phyloP scores from a whole-genome alignment of 2,888 invertebrate genomes.

The Schizotus pectinicornis region DNA sequence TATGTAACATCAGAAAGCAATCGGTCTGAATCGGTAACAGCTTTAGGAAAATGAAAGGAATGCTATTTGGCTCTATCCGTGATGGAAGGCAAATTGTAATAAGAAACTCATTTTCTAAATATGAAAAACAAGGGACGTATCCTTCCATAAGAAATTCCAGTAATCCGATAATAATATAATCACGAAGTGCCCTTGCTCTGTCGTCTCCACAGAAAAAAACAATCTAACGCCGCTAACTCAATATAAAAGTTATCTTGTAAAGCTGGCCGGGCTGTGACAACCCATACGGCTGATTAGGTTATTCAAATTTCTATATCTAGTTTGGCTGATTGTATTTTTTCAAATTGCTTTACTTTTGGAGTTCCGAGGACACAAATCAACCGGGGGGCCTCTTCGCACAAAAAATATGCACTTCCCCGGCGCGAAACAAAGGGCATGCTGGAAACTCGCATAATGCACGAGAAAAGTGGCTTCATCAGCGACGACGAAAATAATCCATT shows the following conservation, averaged over 20 bases:
- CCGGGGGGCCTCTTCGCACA: background rate
- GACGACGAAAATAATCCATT: constrained; percentile 40
- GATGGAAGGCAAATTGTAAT: constrained; percentile 2
- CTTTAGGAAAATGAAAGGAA: background rate
- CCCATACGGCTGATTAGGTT: constrained; percentile 42
- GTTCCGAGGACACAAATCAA: too few relatives aligned
- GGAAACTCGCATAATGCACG: constrained; percentile 24
- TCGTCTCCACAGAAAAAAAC: constrained; percentile 38
- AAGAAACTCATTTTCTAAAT: constrained; percentile 5
- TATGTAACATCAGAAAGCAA: constrained; percentile 15
- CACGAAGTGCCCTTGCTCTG: constrained; percentile 29
- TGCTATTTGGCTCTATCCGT: too few relatives aligned
- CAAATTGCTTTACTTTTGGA: too few relatives aligned
- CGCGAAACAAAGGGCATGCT: constrained; percentile 15
- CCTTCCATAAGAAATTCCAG: constrained; percentile 17
- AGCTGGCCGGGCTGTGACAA: constrained; percentile 30
- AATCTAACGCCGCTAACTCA: constrained; percentile 48
- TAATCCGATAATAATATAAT: constrained; percentile 39
- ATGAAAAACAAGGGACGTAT: constrained; percentile 1
- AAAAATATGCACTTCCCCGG: background rate
- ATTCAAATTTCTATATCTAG: constrained; percentile 45
- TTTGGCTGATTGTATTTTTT: constrained; percentile 34
- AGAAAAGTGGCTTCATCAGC: constrained; percentile 30
- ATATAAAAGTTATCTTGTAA: constrained; percentile 48
- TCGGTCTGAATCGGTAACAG: constrained; percentile 3